Conservation (phyloP, 2,888 invertebrate species). For the Lycaena phlaeas region DNA sequence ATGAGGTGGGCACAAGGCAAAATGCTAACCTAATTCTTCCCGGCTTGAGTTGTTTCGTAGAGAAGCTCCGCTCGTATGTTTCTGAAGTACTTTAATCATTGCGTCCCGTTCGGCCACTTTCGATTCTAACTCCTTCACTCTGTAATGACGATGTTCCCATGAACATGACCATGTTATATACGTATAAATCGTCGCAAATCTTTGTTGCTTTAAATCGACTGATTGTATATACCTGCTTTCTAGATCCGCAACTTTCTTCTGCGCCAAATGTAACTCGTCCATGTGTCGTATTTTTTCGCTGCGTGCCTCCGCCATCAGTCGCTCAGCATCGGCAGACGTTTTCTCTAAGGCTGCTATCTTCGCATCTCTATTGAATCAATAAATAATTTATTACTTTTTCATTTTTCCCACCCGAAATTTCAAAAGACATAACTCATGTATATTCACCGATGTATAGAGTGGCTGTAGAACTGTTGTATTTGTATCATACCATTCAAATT, state of each 20-base stretch:
- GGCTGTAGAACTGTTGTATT: too few relatives aligned
- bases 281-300: constrained; percentile 90
- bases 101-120: constrained; percentile 91
- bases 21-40: constrained; percentile 53
- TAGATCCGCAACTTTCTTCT: constrained; percentile 87
- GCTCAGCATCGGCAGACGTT: constrained; percentile 87
- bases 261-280: constrained; percentile 89
- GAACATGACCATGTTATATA: too few relatives aligned
- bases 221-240: constrained; percentile 91
- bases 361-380: constrained; percentile 75
- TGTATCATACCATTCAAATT: too few relatives aligned
- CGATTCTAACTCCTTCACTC: constrained; percentile 88
- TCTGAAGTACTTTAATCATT: constrained; percentile 90
- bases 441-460: too few relatives aligned
- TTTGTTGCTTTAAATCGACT: too few relatives aligned
- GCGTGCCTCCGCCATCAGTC: constrained; percentile 87
- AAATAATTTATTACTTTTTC: too few relatives aligned
- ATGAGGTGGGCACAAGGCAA: too few relatives aligned
- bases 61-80: constrained; percentile 79
- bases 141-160: constrained; percentile 33
- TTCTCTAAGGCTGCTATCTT: constrained; percentile 89
- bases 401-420: too few relatives aligned
- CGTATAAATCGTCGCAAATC: too few relatives aligned
- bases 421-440: too few relatives aligned
- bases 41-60: constrained; percentile 64